Conservation (phyloP, 2,888 invertebrate species). For the Drosophila ezoana region DNA sequence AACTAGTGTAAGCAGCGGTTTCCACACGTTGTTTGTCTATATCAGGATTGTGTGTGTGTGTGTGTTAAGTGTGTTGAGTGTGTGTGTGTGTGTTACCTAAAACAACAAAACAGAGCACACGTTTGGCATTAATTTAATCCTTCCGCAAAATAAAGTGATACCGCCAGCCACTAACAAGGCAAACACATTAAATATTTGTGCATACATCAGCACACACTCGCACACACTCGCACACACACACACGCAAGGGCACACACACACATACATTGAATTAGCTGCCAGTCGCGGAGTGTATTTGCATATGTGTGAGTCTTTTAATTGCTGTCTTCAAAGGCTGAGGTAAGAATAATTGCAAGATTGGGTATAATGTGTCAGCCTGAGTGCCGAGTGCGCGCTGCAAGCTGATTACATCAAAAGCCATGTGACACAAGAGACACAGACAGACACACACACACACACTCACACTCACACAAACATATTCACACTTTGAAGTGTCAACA, state of each 20-base stretch:
- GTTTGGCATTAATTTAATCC: conserved; percentile 82
- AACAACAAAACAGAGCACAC: conserved; percentile 65
- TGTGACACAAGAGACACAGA: conserved; percentile 25
- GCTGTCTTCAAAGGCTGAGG: conserved; percentile 76
- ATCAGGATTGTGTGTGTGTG: conserved; percentile 17
- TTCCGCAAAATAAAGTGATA: conserved; percentile 83
- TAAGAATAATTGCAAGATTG: conserved; percentile 82
- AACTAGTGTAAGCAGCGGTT: conserved; percentile 79
- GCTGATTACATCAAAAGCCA: conserved; percentile 65
- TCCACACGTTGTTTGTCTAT: conserved; percentile 71
- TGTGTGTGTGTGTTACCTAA: conserved; percentile 54
- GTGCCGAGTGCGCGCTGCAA: conserved; percentile 44
- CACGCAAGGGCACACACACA: conserved; percentile 24
- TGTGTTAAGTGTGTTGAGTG: conserved; percentile 13
- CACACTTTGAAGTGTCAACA: conserved; percentile 82
- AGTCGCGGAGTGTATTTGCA: conserved; percentile 46
- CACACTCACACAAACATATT: conserved; percentile 16
- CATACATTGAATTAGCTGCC: conserved; percentile 50
- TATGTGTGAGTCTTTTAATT: conserved; percentile 68
- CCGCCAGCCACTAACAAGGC: conserved; percentile 81
- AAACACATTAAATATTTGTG: conserved; percentile 79
- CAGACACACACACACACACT: conserved; percentile 33
- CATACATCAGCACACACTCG: conserved; percentile 48
- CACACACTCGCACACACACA: conserved; percentile 30
- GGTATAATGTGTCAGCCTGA: conserved; percentile 77